A percentile compares a stretch with the other conserved stretches of the same genome.
phyloP scores from a whole-genome alignment of 1,140 invertebrate species.

The Polypedilum vanderplanki region DNA sequence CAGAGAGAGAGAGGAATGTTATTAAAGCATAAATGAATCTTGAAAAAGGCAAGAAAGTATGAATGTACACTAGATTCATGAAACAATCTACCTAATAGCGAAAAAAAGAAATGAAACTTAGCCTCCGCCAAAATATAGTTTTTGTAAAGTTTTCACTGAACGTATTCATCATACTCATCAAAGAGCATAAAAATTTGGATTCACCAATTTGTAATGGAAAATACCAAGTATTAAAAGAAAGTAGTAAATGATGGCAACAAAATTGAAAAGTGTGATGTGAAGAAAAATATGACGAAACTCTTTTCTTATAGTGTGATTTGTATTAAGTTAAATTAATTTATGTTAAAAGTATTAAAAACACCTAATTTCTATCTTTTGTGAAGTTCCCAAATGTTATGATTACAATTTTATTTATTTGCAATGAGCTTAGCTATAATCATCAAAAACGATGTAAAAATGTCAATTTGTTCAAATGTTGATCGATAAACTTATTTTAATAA shows the following conservation, averaged over 20 bases:
- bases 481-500: neutral
- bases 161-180: neutral
- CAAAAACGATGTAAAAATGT: neutral
- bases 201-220: constrained; percentile 13
- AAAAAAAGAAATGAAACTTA: neutral
- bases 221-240: neutral
- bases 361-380: too few species aligned
- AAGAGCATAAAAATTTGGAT: neutral
- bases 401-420: too few species aligned
- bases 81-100: constrained; percentile 6
- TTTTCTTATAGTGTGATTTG: too few species aligned
- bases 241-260: neutral
- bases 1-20: neutral
- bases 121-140: neutral
- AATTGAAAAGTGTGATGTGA: neutral
- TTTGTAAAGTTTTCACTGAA: neutral
- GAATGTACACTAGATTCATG: neutral
- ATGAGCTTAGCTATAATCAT: neutral
- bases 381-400: too few species aligned
- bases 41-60: neutral
- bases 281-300: too few species aligned
- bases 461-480: neutral
- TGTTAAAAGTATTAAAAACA: too few species aligned
- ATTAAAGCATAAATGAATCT: neutral
- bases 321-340: too few species aligned